Conservation (phyloP, 2,888 invertebrate species). For the Caenorhabditis panamensis region DNA sequence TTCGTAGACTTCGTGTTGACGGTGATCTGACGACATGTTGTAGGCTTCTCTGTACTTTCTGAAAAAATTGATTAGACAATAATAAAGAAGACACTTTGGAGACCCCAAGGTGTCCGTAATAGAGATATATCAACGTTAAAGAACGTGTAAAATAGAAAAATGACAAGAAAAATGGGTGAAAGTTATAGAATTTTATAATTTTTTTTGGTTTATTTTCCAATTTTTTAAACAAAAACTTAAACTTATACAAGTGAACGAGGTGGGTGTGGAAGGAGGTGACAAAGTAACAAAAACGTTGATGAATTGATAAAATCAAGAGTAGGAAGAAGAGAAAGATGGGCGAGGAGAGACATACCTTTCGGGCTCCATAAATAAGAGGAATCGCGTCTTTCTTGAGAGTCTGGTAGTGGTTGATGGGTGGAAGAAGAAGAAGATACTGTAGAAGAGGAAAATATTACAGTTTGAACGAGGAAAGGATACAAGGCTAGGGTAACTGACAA, state of each 20-base stretch:
- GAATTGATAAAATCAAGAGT: conserved; percentile 19
- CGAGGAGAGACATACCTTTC: no score
- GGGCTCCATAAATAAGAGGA: no score
- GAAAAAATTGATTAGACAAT: conserved; percentile 22
- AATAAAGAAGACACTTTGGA: not conserved
- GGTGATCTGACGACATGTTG: conserved; percentile 29
- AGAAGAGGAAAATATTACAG: no score
- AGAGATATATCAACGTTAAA: conserved; percentile 30
- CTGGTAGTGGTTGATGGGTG: no score
- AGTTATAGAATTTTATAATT: conserved; percentile 10
- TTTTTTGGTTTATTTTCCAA: conserved; percentile 46
- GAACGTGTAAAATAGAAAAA: conserved; percentile 5
- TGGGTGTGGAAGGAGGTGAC: not conserved
- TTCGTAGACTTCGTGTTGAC: conserved; percentile 40
- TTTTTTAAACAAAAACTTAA: conserved; percentile 21
- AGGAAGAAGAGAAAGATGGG: not conserved
- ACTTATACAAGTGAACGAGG: conserved; percentile 44
- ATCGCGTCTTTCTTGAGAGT: no score
- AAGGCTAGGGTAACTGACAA: no score
- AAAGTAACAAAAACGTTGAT: conserved; percentile 10
- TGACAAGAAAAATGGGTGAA: not conserved
- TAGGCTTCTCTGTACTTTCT: conserved; percentile 43
- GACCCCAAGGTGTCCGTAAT: conserved; percentile 7
- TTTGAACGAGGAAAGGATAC: no score
- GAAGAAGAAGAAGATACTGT: no score